These are phyloP conservation scores for Raja brachyura DNA, from an alignment of 2,113 vertebrate genomes.

Conservation along the genomic window DNA sequence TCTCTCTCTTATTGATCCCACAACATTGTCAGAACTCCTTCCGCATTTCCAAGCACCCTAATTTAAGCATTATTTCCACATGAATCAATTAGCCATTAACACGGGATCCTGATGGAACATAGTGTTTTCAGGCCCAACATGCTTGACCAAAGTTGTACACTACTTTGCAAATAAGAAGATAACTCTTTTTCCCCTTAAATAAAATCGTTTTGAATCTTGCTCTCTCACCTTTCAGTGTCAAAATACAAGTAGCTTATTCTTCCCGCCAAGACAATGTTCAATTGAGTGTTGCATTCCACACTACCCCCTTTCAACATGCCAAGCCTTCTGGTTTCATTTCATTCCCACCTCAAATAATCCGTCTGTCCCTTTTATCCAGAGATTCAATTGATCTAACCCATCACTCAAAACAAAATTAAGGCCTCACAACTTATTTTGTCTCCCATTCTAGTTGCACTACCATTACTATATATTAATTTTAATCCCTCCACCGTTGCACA, in stretches of 20 bases:
- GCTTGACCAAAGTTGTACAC: not conserved
- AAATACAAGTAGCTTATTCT: not conserved
- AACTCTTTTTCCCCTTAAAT: not conserved
- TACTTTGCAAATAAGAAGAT: not conserved
- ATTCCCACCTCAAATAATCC: too few relatives aligned
- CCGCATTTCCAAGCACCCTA: not conserved
- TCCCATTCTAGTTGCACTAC: not conserved
- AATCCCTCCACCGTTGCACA: not conserved
- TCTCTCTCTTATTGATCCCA: too few relatives aligned
- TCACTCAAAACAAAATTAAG: too few relatives aligned
- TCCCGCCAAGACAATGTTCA: not conserved
- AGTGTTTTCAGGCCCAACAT: not conserved
- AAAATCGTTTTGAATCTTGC: not conserved
- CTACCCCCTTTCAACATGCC: not conserved
- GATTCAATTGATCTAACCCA: too few relatives aligned
- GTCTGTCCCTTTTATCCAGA: too few relatives aligned
- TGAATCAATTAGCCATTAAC: not conserved
- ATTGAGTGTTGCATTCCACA: not conserved
- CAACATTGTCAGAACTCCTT: too few relatives aligned
- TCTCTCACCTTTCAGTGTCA: not conserved
- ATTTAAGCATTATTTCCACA: not conserved
- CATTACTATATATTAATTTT: not conserved
- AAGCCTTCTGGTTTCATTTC: not conserved
- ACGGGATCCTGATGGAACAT: not conserved
- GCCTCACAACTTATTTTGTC: not conserved